Base-by-base conservation (phyloP, 2,113 vertebrate genomes). In the Saguinus midas region DNA sequence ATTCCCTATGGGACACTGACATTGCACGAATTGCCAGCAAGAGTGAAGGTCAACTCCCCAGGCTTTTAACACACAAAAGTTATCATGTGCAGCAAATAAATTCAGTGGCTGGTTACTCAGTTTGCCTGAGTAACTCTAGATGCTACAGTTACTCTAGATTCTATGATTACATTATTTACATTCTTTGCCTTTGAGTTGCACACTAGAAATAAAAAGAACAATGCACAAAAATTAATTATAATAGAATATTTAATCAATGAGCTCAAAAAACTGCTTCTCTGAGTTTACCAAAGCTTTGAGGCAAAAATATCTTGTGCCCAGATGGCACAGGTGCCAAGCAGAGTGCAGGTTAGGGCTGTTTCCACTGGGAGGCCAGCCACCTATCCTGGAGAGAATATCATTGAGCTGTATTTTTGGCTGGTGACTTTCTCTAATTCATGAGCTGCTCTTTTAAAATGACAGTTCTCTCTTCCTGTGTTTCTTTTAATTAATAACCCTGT, bases 401-500 rank as follows among this genome's bases (percentile, higher is more conserved):
- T 45, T 8, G 32, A 79, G 32, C 8, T 55, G 1, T 87, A 91
- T 17, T 35, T 92, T 17, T 61, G 43, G 78, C 35, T 91, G 12
- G 35, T 58, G 43, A 88, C 37, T 73, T 90, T 86, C 48, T 64
- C n/a, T 87, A 97, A 92, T 85, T 91, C 93, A 87, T 84, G 94
- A 98, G 73, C 18, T 93, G 91, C 64, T 97, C 66, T 92, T 87
- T 93, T 91, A 96, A 94, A 86, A 78, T 75, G 52, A 94, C 50
- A 58, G 25, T 75, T 75, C 88, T 81, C 17, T 92, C 35, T 87
- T 84, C 52, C 48, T 21, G 37, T 85, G 29, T 64, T 97, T 96
- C 70, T 97, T 88, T 93, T 87, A 91, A 97, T 96, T 94, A 97
- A 97, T 78, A 96, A 96, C 40, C 32, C 86, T 16, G 35, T 72